Evolutionary conservation across 2,797 vertebrate species (phyloP).

Genomic region (Coregonus suidteri): DNA sequence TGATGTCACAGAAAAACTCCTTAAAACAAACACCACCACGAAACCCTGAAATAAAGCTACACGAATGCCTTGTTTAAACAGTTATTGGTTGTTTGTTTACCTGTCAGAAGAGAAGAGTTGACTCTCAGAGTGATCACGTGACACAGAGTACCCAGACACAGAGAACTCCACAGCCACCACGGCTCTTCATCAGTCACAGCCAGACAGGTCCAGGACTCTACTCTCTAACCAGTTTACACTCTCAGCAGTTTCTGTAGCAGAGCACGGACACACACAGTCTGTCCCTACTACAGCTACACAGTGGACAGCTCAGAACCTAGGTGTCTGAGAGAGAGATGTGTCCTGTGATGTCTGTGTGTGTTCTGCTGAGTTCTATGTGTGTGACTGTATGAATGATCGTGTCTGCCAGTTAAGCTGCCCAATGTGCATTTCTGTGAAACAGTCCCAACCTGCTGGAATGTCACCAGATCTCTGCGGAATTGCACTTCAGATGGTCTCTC

Average conservation of each 20-base stretch:
- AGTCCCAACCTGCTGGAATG: slow-evolving; percentile 70
- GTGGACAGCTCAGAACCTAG: slow-evolving; percentile 23
- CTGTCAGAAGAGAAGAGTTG: slow-evolving; percentile 67
- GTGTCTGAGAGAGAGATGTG: not conserved
- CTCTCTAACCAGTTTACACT: not conserved
- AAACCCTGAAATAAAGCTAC: not conserved
- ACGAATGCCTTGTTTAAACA: not conserved
- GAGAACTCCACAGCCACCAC: slow-evolving; percentile 62
- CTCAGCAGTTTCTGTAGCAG: not conserved
- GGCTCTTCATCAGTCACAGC: slow-evolving; percentile 67
- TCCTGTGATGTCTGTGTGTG: too few relatives aligned
- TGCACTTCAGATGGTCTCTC: slow-evolving; percentile 62
- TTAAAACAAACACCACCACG: not conserved
- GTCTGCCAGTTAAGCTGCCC: slow-evolving; percentile 67
- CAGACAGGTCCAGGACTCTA: slow-evolving; percentile 4
- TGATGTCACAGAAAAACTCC: not conserved
- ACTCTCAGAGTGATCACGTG: slow-evolving; percentile 55
- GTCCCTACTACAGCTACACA: slow-evolving; percentile 49
- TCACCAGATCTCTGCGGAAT: slow-evolving; percentile 75
- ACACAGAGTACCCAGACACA: slow-evolving; percentile 31
- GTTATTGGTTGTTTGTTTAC: slow-evolving; percentile 65
- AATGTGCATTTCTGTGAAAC: slow-evolving; percentile 52
- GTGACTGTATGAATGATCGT: slow-evolving; percentile 22
- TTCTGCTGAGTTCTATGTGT: not conserved
- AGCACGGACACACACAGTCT: not conserved